Evolutionary conservation across 35 echinoderm and acorn worm genomes (phyloP), one percentile per base, ranked within the genome.

Genomic region (Apostichopus japonicus): DNA sequence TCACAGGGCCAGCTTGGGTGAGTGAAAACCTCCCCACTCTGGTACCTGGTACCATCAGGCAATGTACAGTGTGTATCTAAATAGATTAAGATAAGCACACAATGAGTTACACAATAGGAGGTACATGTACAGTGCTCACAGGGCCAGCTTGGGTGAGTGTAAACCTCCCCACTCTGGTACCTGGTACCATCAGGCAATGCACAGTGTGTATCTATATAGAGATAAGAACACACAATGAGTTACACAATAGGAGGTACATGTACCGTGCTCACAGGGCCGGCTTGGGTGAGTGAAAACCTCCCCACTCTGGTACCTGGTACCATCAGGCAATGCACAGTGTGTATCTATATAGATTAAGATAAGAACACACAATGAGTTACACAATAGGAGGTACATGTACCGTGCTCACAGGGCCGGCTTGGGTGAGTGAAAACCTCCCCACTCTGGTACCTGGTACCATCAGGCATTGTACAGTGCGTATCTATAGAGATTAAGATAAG

Each of bases 51-150:
- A n/a, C 94, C 92, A 77, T 95, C 94, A 62, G 90, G 67, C 7
- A 90, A 54, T 19, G 58, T 67, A 54, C 95, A 96, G 16, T 75
- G 77, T 61, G 57, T 61, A 10, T 61, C 8, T 8, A 61, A 7
- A 61, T 1, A 61, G 7, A 13, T 61, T 61, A 0, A 10, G 7
- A 61, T 1, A 13, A 13, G 57, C 57, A 61, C 75, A 70, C 84
- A 79, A 57, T 90, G 80, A 16, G 86, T 95, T 44, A 44, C 33
- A 44, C 33, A 44, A 1, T n/a, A n/a, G n/a, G n/a, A n/a, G n/a
- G n/a, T 21, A 57, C 97, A 98, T 27, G 94, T 98, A 61, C 97
- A 98, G 86, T 96, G 87, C 57, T 73, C 15, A 58, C 97, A 98
- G 19, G 93, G 95, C 82, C 95, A 75, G 22, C 82, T 80, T 22